Conservation (phyloP, 2,113 vertebrate genomes). For the Rafetus swinhoei region DNA sequence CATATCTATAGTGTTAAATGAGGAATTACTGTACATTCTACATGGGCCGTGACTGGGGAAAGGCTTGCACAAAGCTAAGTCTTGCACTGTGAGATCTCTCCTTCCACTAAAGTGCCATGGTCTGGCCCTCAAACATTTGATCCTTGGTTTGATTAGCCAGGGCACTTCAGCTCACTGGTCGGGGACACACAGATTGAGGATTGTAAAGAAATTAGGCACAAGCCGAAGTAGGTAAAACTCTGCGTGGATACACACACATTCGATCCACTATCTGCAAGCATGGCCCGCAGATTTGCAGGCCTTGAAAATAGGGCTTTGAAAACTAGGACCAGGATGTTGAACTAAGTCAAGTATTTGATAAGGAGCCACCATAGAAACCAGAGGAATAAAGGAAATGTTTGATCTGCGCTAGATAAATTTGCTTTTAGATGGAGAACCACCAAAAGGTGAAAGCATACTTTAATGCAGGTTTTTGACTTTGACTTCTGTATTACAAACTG, state of each 20-base stretch:
- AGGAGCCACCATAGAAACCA: not conserved
- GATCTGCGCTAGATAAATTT: not conserved
- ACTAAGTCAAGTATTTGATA: not conserved
- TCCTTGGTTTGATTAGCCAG: no score
- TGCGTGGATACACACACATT: no score
- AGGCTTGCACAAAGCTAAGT: not conserved
- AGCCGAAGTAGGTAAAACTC: not conserved
- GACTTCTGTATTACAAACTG: not conserved
- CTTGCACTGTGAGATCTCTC: not conserved
- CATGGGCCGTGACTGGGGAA: not conserved
- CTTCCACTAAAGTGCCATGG: not conserved
- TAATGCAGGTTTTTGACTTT: not conserved
- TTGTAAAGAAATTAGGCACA: not conserved
- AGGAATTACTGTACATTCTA: not conserved
- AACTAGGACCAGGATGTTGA: accelerated
- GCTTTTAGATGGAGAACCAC: not conserved
- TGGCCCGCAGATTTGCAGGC: accelerated
- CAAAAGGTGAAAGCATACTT: not conserved
- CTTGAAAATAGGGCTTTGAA: accelerated
- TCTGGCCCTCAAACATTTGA: not conserved
- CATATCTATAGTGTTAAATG: no score
- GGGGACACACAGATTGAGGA: not conserved
- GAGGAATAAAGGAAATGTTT: not conserved
- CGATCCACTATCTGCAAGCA: no score
- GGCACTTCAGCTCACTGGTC: not conserved